phyloP scores from a whole-genome alignment of 2,797 vertebrate species.

The Potorous gilbertii region DNA sequence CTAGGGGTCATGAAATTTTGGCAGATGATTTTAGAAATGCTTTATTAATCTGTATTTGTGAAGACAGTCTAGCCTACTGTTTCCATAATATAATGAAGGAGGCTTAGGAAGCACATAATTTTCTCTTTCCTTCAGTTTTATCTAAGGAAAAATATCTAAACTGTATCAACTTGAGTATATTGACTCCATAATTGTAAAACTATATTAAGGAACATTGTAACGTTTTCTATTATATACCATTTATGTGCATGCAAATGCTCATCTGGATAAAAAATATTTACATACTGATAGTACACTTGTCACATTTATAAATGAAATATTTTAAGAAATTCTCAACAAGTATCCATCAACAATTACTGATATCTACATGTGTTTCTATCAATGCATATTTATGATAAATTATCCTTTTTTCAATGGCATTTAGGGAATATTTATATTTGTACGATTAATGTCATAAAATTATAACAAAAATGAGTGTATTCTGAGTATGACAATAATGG shows the following conservation, averaged over 20 bases:
- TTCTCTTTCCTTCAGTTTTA: conserved; percentile 3
- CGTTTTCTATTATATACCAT: neutral
- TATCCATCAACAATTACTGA: neutral
- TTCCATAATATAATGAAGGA: conserved; percentile 11
- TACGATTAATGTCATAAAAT: neutral
- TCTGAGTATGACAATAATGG: neutral
- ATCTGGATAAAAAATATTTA: conserved; percentile 16
- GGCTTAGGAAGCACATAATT: neutral
- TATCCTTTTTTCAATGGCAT: conserved; percentile 27
- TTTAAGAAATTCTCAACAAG: conserved; percentile 15
- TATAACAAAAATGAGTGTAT: neutral
- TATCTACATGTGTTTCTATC: neutral
- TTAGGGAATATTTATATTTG: conserved; percentile 25
- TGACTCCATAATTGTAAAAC: neutral
- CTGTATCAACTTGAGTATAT: neutral
- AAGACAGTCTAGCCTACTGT: conserved; percentile 28
- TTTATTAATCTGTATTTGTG: conserved; percentile 28
- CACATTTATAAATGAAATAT: neutral
- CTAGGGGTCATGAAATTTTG: conserved; percentile 9
- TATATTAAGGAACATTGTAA: neutral
- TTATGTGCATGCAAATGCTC: neutral
- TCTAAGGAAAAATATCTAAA: conserved; percentile 1
- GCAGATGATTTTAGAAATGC: conserved; percentile 5
- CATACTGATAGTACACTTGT: neutral
- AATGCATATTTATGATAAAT: conserved; percentile 14